phyloP scores from a whole-genome alignment of 2,113 vertebrate species.

The Chaetorhynchus papuensis region DNA sequence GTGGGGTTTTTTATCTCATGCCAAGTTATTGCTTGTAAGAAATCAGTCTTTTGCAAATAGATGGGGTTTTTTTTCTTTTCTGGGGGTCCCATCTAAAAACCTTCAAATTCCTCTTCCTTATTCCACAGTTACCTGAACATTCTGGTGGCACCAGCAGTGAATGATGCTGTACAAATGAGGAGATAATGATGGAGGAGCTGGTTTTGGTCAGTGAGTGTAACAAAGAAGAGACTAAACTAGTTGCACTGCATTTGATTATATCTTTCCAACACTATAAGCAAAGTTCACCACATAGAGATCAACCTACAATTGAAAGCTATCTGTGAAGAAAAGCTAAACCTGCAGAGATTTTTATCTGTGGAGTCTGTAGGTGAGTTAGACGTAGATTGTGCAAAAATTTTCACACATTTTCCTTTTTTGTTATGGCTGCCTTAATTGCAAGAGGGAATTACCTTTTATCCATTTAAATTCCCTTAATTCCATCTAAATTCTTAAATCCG shows the following conservation, averaged over 20 bases:
- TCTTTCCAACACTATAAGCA: not conserved
- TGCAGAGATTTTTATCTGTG: not conserved
- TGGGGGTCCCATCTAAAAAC: not conserved
- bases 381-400: not conserved
- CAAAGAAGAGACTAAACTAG: not conserved
- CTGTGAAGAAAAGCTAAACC: not conserved
- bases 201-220: not conserved
- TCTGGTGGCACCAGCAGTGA: not conserved
- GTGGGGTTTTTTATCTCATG: not conserved
- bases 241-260: not conserved
- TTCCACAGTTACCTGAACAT: not conserved
- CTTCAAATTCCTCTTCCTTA: not conserved
- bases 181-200: not conserved
- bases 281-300: not conserved
- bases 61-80: not conserved
- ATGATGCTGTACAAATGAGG: not conserved
- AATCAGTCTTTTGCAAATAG: not conserved
- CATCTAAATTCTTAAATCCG: not conserved
- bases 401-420: not conserved
- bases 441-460: not conserved
- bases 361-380: not conserved
- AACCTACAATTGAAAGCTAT: not conserved
- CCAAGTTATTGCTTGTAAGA: not conserved
- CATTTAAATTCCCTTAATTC: not conserved
- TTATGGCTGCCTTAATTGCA: not conserved